Evolutionary conservation across 2,888 invertebrate genomes (phyloP).

Genomic region (Coleophora deauratella): DNA sequence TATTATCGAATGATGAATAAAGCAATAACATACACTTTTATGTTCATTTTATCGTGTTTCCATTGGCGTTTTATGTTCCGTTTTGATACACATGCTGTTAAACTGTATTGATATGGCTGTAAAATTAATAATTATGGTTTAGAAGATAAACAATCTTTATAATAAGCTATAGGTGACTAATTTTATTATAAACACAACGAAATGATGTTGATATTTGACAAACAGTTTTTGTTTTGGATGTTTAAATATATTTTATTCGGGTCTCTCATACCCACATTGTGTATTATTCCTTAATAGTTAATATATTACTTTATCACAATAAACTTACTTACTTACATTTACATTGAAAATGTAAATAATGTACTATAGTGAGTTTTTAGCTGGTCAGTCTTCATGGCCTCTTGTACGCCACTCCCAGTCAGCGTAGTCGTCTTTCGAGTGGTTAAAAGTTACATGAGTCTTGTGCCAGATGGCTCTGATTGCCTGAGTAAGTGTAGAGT

Average conservation of each 20-base stretch:
- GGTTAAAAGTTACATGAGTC: too few species aligned
- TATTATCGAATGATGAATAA: slow-evolving; percentile 68
- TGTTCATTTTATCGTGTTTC: slow-evolving; percentile 59
- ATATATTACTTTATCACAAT: too few species aligned
- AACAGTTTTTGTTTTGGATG: slow-evolving; percentile 15
- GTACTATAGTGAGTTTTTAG: too few species aligned
- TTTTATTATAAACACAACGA: slow-evolving; percentile 26
- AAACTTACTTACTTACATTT: too few species aligned
- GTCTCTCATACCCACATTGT: too few species aligned
- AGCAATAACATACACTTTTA: slow-evolving; percentile 66
- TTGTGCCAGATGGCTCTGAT: too few species aligned
- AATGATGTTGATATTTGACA: slow-evolving; percentile 24
- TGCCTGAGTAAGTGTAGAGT: too few species aligned
- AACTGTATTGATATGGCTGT: slow-evolving; percentile 39
- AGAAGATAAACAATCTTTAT: slow-evolving; percentile 19
- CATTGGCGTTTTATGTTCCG: slow-evolving; percentile 59
- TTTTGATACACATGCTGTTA: slow-evolving; percentile 42
- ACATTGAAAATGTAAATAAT: too few species aligned
- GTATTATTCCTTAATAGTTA: too few species aligned
- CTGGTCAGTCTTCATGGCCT: too few species aligned
- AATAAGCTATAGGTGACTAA: slow-evolving; percentile 17
- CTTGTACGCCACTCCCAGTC: too few species aligned
- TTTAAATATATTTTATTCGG: slow-evolving; percentile 8
- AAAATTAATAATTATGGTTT: slow-evolving; percentile 36
- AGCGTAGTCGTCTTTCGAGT: neutral